Percentiles rank a stretch among this genome's conserved stretches.
phyloP scores from a whole-genome alignment of 1,140 invertebrate species.

The Yoshiicerus persimilis region DNA sequence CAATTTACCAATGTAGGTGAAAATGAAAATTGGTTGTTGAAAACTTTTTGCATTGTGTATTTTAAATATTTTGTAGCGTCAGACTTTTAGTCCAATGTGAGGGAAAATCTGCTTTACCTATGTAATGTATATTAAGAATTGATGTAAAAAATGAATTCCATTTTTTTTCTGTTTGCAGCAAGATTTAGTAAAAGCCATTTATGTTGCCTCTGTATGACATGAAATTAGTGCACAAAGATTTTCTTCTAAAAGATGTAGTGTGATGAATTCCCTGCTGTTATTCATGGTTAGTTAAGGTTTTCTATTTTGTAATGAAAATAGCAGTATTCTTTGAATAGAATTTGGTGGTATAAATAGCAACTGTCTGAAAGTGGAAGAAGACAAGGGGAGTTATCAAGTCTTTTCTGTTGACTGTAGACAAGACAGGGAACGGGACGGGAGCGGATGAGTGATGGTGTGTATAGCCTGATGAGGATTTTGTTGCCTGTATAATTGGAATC shows the following conservation, averaged over 20 bases:
- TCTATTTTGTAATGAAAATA: background rate
- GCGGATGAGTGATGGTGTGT: constrained; percentile 35
- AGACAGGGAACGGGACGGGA: background rate
- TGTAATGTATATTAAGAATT: no score
- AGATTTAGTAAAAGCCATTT: background rate
- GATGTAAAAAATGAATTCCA: no score
- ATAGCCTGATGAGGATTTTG: constrained; percentile 36
- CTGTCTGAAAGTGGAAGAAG: background rate
- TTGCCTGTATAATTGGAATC: constrained; percentile 42
- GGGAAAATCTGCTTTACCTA: no score
- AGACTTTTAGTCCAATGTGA: no score
- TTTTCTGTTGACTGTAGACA: background rate
- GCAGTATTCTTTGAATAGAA: background rate
- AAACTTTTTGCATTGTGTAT: no score
- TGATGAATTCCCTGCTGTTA: background rate
- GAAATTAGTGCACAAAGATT: background rate
- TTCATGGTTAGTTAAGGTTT: background rate
- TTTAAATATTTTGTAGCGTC: no score
- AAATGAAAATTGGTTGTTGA: no score
- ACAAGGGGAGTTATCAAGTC: constrained; percentile 2
- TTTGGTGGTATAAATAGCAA: background rate
- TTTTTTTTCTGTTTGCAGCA: no score
- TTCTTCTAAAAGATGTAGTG: background rate
- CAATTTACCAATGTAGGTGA: no score
- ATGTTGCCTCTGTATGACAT: background rate